phyloP scores from a whole-genome alignment of 2,797 vertebrate species.

The Clarias laeviceps region DNA sequence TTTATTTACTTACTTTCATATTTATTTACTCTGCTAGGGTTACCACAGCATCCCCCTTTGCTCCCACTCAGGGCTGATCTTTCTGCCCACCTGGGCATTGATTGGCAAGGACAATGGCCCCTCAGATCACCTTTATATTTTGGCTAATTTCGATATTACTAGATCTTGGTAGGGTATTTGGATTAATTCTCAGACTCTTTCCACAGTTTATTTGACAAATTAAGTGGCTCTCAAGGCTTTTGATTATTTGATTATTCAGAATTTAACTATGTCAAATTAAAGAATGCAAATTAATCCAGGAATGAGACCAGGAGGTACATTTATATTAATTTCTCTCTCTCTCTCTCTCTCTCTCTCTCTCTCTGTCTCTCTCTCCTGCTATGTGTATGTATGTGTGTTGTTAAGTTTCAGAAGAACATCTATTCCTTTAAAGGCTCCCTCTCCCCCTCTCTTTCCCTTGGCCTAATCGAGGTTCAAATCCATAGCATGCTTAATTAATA shows the following conservation, averaged over 20 bases:
- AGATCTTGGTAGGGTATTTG: neutral
- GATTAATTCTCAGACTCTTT: constrained; percentile 15
- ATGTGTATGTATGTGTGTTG: constrained; percentile 22
- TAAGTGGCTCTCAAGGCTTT: constrained; percentile 33
- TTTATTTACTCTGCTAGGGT: constrained; percentile 73
- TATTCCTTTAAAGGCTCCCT: constrained; percentile 14
- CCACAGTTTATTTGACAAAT: constrained; percentile 32
- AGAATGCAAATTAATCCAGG: constrained; percentile 25
- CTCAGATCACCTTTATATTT: constrained; percentile 36
- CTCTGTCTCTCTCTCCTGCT: neutral
- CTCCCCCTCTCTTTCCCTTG: constrained; percentile 12
- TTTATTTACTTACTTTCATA: constrained; percentile 66
- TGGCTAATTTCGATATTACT: constrained; percentile 55
- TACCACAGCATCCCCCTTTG: constrained; percentile 79
- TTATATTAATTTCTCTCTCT: neutral
- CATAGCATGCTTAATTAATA: constrained; percentile 63
- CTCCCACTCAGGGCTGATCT: constrained; percentile 80
- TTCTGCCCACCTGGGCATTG: constrained; percentile 63
- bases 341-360: neutral
- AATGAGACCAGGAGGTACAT: constrained; percentile 34
- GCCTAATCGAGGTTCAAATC: constrained; percentile 53
- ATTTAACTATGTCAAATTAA: constrained; percentile 24
- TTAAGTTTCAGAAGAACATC: constrained; percentile 33
- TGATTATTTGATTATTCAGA: constrained; percentile 29
- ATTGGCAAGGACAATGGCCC: constrained; percentile 63